These are phyloP conservation scores for Oligia latruncula DNA, from an alignment of 2,888 invertebrate species.

Conservation along the genomic window DNA sequence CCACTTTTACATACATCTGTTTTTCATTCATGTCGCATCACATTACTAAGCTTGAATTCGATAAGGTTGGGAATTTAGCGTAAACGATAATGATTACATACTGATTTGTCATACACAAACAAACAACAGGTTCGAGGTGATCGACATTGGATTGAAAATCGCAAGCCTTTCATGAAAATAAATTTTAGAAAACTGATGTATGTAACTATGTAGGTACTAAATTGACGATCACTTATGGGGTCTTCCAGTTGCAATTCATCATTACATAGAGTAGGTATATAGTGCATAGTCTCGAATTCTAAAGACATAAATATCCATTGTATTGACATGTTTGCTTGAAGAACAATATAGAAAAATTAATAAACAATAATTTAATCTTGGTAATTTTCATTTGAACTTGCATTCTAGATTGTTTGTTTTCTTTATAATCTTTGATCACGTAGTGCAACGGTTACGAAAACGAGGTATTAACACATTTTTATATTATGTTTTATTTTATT, in stretches of 20 bases:
- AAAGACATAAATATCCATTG: conserved; percentile 25
- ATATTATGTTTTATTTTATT: conserved; percentile 30
- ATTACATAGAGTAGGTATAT: neutral
- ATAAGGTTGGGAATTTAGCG: conserved; percentile 16
- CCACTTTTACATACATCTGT: conserved; percentile 16
- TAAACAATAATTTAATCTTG: conserved; percentile 23
- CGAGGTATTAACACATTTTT: conserved; percentile 34
- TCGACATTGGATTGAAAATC: conserved; percentile 17
- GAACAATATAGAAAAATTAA: conserved; percentile 16
- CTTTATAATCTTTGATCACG: conserved; percentile 23
- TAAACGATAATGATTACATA: conserved; percentile 3
- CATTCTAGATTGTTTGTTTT: conserved; percentile 48
- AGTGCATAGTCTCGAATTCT: conserved; percentile 10
- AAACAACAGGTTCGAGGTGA: conserved; percentile 17
- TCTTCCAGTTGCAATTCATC: neutral
- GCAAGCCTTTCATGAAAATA: neutral
- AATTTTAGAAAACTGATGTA: neutral
- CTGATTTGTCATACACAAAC: conserved; percentile 32
- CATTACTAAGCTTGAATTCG: conserved; percentile 4
- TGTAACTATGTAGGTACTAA: neutral
- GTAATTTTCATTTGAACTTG: conserved; percentile 29
- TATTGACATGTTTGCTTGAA: conserved; percentile 10
- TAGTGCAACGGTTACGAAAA: conserved; percentile 41
- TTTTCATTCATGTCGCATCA: conserved; percentile 31
- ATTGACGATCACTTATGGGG: neutral